Base-by-base conservation (phyloP, 2,113 vertebrate species). In the Mesitornis unicolor region DNA sequence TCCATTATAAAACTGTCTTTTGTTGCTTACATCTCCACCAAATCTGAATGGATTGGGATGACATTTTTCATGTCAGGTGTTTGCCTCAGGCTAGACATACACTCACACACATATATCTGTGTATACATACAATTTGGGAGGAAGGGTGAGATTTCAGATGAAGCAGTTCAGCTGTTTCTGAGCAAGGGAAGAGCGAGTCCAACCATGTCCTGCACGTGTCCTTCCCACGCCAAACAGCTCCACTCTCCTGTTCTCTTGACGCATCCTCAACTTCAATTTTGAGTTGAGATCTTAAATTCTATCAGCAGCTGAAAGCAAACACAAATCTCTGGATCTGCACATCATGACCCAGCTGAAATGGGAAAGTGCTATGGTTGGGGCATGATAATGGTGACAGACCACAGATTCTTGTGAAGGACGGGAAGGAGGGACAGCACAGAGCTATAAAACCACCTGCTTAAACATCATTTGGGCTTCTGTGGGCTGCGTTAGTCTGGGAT, bases 121-220 rank as follows among this genome's bases (percentile, higher is more conserved):
- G 16, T 22, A 35, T 6, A 38, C n/a, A 83, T 50, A 35, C 4
- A 29, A 33, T 50, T 11, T 40, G 13, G 35, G 50, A 80, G 59
- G 24, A 93, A 91, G 57, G 15, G 18, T 8, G 33, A 74, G n/a
- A 43, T 59, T 50, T 65, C 71, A 33, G 6, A 15, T 20, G 42
- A 88, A 90, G 67, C 8, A 61, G 13, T 50, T 83, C 63, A 69
- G 54, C 29, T 80, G 22, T 54, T 89, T 48, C 79, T 33, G 28
- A 84, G 25, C n/a, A 75, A 24, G 24, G 8, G 57, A 59, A 18
- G 29, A 25, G 21, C 33, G 60, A 84, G 21, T 51, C 38, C 57
- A 56, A 11, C 16, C 43, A 45, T 0, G 0, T 83, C n/a, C 36
- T 79, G 68, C 63, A 51, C 0, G 0, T 3, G 5, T 38, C 48